phyloP scores from a whole-genome alignment of 1,140 invertebrate genomes.

The Drosophila seguyi region DNA sequence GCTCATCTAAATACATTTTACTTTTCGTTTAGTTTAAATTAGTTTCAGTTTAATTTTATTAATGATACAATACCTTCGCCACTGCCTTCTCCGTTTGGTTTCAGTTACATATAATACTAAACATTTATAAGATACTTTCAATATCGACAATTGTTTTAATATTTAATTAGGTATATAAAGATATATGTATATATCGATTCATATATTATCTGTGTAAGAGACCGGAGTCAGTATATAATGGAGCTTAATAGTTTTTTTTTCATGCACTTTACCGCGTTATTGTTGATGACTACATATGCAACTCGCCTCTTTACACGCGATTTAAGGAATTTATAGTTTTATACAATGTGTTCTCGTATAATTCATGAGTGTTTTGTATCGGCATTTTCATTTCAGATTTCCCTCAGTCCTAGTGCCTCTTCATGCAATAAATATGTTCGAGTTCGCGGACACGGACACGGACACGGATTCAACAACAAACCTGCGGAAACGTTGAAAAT shows the following conservation, averaged over 20 bases:
- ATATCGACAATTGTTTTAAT: slow-evolving; percentile 81
- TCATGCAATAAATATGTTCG: slow-evolving; percentile 17
- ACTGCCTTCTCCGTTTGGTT: slow-evolving; percentile 32
- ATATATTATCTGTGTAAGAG: slow-evolving; percentile 51
- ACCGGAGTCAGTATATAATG: slow-evolving; percentile 51
- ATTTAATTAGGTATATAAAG: slow-evolving; percentile 59
- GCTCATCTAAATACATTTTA: slow-evolving; percentile 61
- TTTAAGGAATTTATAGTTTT: slow-evolving; percentile 46
- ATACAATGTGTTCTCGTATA: slow-evolving; percentile 47
- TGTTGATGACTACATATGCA: slow-evolving; percentile 40
- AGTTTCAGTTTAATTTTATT: slow-evolving; percentile 58
- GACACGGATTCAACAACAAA: slow-evolving; percentile 27
- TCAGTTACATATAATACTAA: slow-evolving; percentile 73
- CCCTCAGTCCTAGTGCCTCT: slow-evolving; percentile 7
- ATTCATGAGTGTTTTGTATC: slow-evolving; percentile 26
- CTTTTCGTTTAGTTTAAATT: slow-evolving; percentile 60
- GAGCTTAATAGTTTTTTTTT: slow-evolving; percentile 48
- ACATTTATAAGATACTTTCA: slow-evolving; percentile 80
- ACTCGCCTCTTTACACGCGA: slow-evolving; percentile 23
- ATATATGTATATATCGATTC: slow-evolving; percentile 59
- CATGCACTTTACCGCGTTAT: slow-evolving; percentile 41
- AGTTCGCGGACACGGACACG: slow-evolving; percentile 7
- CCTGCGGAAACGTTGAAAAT: slow-evolving; percentile 40
- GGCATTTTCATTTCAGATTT: slow-evolving; percentile 34
- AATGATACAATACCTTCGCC: slow-evolving; percentile 47